These are phyloP conservation scores for Stictonetta naevosa DNA, from an alignment of 2,113 vertebrate genomes.

Conservation along the genomic window DNA sequence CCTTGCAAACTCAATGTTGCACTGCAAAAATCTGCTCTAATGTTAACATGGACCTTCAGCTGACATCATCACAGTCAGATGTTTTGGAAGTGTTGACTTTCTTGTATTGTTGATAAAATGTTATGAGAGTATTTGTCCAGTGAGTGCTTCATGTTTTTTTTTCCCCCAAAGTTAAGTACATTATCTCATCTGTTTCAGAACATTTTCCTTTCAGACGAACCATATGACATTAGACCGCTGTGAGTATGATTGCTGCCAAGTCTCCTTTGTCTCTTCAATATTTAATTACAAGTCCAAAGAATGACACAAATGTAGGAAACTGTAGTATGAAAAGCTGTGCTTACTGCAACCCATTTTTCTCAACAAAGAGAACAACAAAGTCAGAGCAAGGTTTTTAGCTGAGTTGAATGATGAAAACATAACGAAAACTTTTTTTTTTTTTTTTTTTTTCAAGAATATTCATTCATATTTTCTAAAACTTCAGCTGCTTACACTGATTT, in stretches of 20 bases:
- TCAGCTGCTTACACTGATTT: not conserved
- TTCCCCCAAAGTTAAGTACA: not conserved
- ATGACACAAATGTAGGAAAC: not conserved
- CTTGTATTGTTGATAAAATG: not conserved
- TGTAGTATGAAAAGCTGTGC: not conserved
- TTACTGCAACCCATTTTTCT: not conserved
- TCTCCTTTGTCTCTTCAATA: slow-evolving; percentile 23
- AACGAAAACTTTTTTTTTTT: not conserved
- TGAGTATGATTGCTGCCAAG: not conserved
- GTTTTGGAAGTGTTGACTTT: slow-evolving; percentile 18
- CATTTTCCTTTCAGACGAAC: slow-evolving; percentile 13
- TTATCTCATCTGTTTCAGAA: slow-evolving; percentile 30
- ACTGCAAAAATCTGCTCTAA: not conserved
- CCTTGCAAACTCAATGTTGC: not conserved
- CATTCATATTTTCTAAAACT: not conserved
- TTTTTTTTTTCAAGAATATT: not conserved
- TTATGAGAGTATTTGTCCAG: not conserved
- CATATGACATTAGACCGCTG: not conserved
- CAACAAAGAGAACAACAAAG: not conserved
- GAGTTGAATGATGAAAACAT: not conserved
- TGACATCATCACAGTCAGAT: not conserved
- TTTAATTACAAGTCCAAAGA: slow-evolving; percentile 31
- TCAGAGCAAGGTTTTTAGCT: not conserved
- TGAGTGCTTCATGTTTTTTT: not conserved
- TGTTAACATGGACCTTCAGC: not conserved